phyloP scores from a whole-genome alignment of 37 sponge, comb jelly and placozoan genomes.

The Cladorhizidae sp. region DNA sequence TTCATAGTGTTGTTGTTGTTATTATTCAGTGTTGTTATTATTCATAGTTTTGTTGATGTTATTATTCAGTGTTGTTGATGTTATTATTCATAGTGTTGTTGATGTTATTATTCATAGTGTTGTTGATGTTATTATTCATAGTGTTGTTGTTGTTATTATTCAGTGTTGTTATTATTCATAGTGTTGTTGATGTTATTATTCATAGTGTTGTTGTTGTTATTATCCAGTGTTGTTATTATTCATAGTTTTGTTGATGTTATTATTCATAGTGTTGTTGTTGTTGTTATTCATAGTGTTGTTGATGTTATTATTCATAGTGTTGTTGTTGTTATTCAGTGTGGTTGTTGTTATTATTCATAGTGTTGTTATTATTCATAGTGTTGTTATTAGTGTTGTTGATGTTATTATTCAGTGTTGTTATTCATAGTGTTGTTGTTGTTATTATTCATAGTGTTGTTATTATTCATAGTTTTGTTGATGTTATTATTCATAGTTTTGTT shows the following conservation, averaged over 20 bases:
- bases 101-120: neutral
- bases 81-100: neutral
- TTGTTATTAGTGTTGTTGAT: neutral
- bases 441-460: too few species aligned
- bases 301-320: neutral
- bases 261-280: neutral
- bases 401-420: neutral
- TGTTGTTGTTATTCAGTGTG: neutral
- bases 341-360: neutral
- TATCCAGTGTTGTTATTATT: too few species aligned
- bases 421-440: neutral
- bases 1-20: neutral
- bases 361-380: neutral
- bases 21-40: too few species aligned
- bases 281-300: neutral
- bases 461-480: too few species aligned
- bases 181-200: neutral
- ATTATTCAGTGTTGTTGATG: too few species aligned
- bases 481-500: too few species aligned
- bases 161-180: neutral
- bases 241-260: too few species aligned
- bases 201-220: neutral
- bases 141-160: too few species aligned
- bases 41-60: too few species aligned
- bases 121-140: neutral